phyloP scores from a whole-genome alignment of 30 jellyfish, hydroid and myxozoan genomes.

The Chironex yamaguchii region DNA sequence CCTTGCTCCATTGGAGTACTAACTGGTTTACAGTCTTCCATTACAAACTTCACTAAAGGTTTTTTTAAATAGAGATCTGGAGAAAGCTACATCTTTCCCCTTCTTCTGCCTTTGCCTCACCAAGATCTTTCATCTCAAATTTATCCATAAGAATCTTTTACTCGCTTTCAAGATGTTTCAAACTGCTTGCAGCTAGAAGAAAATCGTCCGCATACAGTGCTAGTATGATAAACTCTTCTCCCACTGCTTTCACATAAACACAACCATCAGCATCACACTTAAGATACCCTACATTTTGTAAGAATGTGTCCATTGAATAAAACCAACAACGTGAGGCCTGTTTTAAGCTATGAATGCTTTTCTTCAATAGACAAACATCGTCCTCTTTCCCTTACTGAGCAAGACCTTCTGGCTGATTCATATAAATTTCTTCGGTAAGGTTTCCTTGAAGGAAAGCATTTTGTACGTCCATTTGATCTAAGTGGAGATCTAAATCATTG shows the following conservation, averaged over 20 bases:
- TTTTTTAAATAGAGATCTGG: too few relatives aligned
- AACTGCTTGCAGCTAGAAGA: neutral
- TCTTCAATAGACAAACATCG: neutral
- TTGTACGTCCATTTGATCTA: neutral
- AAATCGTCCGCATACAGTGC: neutral
- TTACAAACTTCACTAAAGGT: too few relatives aligned
- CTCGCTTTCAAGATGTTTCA: neutral
- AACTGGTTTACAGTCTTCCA: neutral
- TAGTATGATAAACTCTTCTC: neutral
- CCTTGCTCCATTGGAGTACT: neutral
- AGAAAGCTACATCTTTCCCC: too few relatives aligned
- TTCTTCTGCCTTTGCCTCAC: neutral
- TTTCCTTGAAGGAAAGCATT: neutral
- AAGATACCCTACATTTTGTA: neutral
- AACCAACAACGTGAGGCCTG: neutral
- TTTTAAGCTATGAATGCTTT: neutral
- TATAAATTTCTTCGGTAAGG: neutral
- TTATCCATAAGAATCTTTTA: neutral
- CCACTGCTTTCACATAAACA: neutral
- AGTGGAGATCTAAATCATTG: neutral
- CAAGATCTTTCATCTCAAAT: neutral
- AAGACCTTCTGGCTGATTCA: neutral
- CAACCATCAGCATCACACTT: neutral
- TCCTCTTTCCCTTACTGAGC: neutral
- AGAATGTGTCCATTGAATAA: neutral